A percentile compares a stretch with the other conserved stretches of the same genome.
Conservation (phyloP, 1,140 invertebrate species). For the Drosophila quadrilineata region DNA sequence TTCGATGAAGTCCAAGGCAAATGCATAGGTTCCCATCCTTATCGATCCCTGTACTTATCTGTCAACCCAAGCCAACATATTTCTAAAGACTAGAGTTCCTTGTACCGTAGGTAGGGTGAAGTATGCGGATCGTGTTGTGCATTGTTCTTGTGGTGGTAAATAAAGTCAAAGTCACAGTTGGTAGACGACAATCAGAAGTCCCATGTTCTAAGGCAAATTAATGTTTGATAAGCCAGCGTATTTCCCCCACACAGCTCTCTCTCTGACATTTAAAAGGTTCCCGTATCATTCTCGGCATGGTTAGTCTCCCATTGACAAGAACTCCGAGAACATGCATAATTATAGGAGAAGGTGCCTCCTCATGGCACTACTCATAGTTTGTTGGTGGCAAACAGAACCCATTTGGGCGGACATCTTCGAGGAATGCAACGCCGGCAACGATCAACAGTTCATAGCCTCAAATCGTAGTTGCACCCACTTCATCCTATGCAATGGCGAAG, state of each 20-base stretch:
- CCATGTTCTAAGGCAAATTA: slow-evolving; percentile 19
- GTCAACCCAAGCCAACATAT: not conserved
- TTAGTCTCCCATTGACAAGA: slow-evolving; percentile 16
- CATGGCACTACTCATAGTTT: not conserved
- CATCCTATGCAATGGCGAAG: slow-evolving; percentile 63
- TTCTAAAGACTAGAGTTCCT: no score
- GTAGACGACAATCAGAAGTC: slow-evolving; percentile 14
- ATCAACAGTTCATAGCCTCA: slow-evolving; percentile 43
- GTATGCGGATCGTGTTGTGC: no score
- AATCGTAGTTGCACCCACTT: slow-evolving; percentile 55
- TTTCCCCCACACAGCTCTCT: no score
- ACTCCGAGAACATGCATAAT: slow-evolving; percentile 16
- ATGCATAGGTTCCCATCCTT: slow-evolving; percentile 41
- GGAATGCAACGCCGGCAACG: slow-evolving; percentile 38
- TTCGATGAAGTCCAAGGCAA: slow-evolving; percentile 36
- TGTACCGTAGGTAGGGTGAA: no score
- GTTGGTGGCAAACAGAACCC: not conserved
- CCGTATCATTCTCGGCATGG: not conserved
- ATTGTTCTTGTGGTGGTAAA: slow-evolving; percentile 20
- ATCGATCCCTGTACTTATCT: slow-evolving; percentile 58
- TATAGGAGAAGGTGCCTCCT: not conserved
- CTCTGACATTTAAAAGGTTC: slow-evolving; percentile 14
- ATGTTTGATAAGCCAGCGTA: slow-evolving; percentile 25
- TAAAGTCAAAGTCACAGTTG: slow-evolving; percentile 37
- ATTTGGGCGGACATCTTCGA: slow-evolving; percentile 45